Conservation (phyloP, 2,797 vertebrate species). For the Crypturellus tataupa region DNA sequence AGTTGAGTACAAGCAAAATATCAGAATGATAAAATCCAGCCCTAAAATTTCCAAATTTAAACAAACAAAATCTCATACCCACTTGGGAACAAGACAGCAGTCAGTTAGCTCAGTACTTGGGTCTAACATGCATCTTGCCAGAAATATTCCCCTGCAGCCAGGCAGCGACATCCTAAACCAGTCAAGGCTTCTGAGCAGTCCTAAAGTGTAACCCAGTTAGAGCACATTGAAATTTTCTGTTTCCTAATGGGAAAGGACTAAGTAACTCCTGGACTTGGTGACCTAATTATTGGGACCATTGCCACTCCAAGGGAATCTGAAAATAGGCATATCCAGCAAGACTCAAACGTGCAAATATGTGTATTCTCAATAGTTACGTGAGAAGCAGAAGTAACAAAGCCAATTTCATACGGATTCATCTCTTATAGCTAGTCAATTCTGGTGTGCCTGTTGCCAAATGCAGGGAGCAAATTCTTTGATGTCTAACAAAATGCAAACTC, state of each 20-base stretch:
- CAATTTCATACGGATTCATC: not conserved
- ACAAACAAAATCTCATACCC: not conserved
- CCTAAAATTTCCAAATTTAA: not conserved
- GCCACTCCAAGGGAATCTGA: not conserved
- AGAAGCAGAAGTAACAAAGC: slow-evolving; percentile 8
- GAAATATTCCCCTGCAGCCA: not conserved
- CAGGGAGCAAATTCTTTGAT: slow-evolving; percentile 13
- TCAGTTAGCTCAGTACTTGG: slow-evolving; percentile 6
- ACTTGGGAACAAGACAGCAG: not conserved
- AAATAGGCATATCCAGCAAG: not conserved
- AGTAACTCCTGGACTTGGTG: not conserved
- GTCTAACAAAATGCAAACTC: slow-evolving; percentile 52
- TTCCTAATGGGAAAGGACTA: not conserved
- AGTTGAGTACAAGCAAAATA: not conserved
- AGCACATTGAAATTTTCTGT: not conserved
- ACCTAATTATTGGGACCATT: not conserved
- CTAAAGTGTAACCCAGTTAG: not conserved
- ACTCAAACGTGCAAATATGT: slow-evolving; percentile 3
- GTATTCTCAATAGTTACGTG: not conserved
- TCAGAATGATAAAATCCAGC: not conserved
- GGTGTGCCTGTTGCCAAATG: slow-evolving; percentile 21
- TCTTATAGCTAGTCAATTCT: not conserved
- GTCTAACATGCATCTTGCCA: not conserved
- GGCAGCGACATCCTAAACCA: slow-evolving; percentile 23
- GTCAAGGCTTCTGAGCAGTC: not conserved